Conservation (phyloP, 2,113 vertebrate species). For the Galemys pyrenaicus region DNA sequence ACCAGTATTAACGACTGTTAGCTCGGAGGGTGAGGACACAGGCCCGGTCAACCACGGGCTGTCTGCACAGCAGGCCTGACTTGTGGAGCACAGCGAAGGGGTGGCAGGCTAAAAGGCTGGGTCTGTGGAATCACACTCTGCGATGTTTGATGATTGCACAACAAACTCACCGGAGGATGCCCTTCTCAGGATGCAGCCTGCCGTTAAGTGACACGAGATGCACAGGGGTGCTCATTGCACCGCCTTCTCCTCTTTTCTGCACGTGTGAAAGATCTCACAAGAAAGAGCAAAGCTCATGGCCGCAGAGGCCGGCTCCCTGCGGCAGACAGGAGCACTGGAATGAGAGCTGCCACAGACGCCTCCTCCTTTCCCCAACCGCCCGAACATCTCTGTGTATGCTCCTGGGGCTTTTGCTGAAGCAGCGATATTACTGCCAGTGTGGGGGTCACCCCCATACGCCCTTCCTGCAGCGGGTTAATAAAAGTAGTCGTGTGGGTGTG, state of each 20-base stretch:
- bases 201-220: too few species aligned
- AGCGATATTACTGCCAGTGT: background rate
- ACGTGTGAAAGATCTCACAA: background rate
- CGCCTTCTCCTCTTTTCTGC: background rate
- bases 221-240: rapidly evolving
- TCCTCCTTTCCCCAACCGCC: too few species aligned
- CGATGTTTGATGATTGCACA: too few species aligned
- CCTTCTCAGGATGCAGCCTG: too few species aligned
- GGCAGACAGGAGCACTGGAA: background rate
- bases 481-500: background rate
- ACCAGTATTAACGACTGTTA: background rate
- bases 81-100: too few species aligned
- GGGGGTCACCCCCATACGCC: background rate
- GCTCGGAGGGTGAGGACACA: background rate
- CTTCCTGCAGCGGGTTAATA: too few species aligned
- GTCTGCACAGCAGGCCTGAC: too few species aligned
- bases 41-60: rapidly evolving
- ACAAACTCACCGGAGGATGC: too few species aligned
- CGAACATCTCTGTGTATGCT: background rate
- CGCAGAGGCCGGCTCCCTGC: background rate
- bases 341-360: background rate
- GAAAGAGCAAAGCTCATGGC: background rate
- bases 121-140: too few species aligned
- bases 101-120: too few species aligned
- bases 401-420: background rate